A percentile compares a stretch with the other conserved stretches of the same genome.
Evolutionary conservation across 2,113 vertebrate genomes (phyloP).

Genomic region (Gymnobelideus leadbeateri): DNA sequence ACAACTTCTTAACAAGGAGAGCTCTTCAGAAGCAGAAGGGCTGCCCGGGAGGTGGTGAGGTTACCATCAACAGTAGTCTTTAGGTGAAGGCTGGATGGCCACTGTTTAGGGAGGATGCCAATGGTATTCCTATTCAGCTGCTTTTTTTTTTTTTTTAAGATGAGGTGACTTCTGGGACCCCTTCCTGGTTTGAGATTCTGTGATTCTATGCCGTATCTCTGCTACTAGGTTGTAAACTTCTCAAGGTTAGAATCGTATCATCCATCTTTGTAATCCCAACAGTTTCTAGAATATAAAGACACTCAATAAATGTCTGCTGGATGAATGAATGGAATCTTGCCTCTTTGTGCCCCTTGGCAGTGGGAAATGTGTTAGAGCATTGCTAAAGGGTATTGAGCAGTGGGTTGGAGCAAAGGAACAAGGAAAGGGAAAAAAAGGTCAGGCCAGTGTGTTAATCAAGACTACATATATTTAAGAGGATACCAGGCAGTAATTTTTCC

Average conservation of each 20-base stretch:
- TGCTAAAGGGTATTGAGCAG: neutral
- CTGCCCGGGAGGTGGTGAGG: neutral
- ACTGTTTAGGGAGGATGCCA: neutral
- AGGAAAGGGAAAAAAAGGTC: neutral
- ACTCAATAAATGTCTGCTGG: neutral
- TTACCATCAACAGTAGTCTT: neutral
- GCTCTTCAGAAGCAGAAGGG: neutral
- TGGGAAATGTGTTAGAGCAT: neutral
- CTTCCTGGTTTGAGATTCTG: neutral
- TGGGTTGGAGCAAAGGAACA: neutral
- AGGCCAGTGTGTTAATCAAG: slow-evolving; percentile 57
- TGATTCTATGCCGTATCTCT: neutral
- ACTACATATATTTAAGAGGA: neutral
- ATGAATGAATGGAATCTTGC: neutral
- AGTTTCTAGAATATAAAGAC: neutral
- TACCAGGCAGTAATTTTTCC: neutral
- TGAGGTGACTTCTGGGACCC: neutral
- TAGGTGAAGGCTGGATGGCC: neutral
- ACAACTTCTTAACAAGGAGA: neutral
- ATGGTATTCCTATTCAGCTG: neutral
- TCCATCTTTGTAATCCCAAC: slow-evolving; percentile 2
- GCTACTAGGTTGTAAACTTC: neutral
- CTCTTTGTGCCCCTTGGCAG: neutral
- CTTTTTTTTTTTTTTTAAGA: neutral
- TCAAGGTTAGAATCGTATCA: neutral